Percentiles rank a stretch among this genome's conserved stretches.
phyloP scores from a whole-genome alignment of 2,888 invertebrate genomes.

The Oasisia sp. region DNA sequence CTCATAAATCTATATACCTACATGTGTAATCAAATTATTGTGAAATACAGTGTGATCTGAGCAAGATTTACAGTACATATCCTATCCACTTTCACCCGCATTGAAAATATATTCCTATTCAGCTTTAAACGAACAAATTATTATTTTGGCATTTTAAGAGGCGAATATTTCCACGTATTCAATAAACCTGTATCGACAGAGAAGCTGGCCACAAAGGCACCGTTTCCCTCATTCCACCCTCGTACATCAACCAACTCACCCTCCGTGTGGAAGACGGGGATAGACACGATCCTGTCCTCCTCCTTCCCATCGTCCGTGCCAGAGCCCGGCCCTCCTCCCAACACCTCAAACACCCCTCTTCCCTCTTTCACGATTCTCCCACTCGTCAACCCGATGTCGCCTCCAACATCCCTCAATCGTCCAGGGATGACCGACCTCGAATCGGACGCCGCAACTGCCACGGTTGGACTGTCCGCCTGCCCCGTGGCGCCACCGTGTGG shows the following conservation, averaged over 20 bases:
- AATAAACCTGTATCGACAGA: not conserved
- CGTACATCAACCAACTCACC: not conserved
- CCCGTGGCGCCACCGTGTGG: not conserved
- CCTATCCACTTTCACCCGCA: not conserved
- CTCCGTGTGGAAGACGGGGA: not conserved
- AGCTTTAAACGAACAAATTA: not conserved
- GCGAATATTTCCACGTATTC: not conserved
- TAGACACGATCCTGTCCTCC: not conserved
- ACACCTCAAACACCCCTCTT: not conserved
- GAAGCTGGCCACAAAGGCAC: not conserved
- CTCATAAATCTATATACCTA: not conserved
- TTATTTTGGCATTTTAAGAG: not conserved
- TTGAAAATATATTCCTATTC: not conserved
- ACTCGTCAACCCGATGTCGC: not conserved
- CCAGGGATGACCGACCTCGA: not conserved
- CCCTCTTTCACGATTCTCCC: not conserved
- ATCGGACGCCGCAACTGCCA: not conserved
- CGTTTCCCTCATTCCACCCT: not conserved
- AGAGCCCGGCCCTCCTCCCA: not conserved
- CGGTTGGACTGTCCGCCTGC: not conserved
- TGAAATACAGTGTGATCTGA: not conserved
- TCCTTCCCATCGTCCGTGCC: not conserved
- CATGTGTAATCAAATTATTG: not conserved
- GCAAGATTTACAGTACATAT: not conserved
- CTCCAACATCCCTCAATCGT: not conserved